These are phyloP conservation scores for Ophion costatus DNA, from an alignment of 2,888 invertebrate genomes.

Conservation along the genomic window DNA sequence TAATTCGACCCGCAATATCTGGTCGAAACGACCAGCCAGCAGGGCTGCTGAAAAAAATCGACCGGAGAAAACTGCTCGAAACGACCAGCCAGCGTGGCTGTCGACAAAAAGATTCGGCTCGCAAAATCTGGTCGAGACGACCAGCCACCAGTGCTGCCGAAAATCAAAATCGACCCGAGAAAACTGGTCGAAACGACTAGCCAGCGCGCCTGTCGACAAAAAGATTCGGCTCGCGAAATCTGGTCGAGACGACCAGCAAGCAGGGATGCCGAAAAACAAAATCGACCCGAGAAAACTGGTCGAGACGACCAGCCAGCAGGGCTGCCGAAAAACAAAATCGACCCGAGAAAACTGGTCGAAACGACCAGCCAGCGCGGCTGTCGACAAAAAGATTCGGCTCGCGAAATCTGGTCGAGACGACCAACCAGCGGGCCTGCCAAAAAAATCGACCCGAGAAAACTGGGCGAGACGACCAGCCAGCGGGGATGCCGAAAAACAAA, in stretches of 20 bases:
- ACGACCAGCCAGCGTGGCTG: not conserved
- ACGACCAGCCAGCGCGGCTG: no score
- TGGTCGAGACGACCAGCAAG: no score
- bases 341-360: no score
- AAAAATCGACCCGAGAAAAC: not conserved
- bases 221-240: not conserved
- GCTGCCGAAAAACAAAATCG: no score
- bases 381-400: no score
- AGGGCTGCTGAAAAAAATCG: not conserved
- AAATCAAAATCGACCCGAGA: slow-evolving; percentile 3
- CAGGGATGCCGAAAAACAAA: no score
- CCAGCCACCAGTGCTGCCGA: no score
- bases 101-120: not conserved
- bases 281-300: no score
- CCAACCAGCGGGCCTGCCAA: not conserved
- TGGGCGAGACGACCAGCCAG: no score
- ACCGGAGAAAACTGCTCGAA: not conserved
- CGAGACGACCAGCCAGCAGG: no score
- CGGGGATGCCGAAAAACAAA: no score
- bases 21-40: not conserved
- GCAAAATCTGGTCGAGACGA: not conserved
- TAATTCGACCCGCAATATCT: not conserved
- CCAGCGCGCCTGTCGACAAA: not conserved
- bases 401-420: not conserved
- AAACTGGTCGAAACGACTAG: not conserved